Percentiles rank a stretch among this genome's conserved stretches.
These are phyloP conservation scores for Serripes groenlandicus DNA, from an alignment of 2,888 invertebrate genomes.

Conservation along the genomic window DNA sequence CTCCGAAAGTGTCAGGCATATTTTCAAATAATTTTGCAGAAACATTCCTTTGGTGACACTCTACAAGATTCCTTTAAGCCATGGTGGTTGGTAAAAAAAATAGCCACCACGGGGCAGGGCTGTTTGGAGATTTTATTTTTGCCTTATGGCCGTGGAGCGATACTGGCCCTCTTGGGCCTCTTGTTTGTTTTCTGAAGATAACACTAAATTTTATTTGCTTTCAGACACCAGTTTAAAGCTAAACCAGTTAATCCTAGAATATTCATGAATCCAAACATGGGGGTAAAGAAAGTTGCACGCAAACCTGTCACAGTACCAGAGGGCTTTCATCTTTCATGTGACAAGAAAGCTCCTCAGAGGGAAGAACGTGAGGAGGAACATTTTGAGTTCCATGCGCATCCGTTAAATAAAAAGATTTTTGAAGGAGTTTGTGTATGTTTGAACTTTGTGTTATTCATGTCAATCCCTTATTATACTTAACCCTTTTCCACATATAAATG, in stretches of 20 bases:
- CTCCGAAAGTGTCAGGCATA: no score
- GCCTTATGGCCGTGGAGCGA: no score
- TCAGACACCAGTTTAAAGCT: slow-evolving; percentile 90
- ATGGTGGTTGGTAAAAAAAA: no score
- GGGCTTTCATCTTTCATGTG: slow-evolving; percentile 87
- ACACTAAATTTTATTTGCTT: no score
- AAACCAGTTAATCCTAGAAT: slow-evolving; percentile 90
- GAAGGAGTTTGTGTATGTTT: slow-evolving; percentile 79
- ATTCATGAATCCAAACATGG: slow-evolving; percentile 87
- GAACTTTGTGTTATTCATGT: background rate
- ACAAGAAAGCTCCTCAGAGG: slow-evolving; percentile 56
- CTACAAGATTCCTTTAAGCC: no score
- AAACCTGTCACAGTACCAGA: slow-evolving; percentile 89
- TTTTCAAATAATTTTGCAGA: no score
- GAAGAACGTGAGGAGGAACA: slow-evolving; percentile 86
- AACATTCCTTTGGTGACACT: no score
- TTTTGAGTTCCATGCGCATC: slow-evolving; percentile 91
- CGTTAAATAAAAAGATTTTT: slow-evolving; percentile 88
- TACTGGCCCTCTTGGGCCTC: no score
- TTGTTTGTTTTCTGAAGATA: no score
- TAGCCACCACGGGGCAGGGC: no score
- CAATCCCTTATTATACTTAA: background rate
- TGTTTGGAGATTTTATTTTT: no score
- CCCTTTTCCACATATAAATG: background rate
- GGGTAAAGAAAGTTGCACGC: slow-evolving; percentile 87